phyloP scores from a whole-genome alignment of 1,140 invertebrate genomes.

The Meloidogyne floridensis region DNA sequence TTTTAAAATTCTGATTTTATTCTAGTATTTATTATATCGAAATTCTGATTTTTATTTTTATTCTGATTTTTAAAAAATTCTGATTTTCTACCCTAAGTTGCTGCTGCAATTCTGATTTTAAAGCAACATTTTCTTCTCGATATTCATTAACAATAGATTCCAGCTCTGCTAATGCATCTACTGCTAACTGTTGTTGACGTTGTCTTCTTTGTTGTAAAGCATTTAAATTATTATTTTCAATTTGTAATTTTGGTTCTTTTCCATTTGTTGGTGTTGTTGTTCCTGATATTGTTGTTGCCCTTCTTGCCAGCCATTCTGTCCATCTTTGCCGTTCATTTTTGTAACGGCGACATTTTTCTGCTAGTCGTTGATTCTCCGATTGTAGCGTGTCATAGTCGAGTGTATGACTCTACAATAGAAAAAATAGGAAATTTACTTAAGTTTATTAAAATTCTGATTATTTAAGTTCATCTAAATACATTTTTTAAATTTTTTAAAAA shows the following conservation, averaged over 20 bases:
- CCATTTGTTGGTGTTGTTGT: background rate
- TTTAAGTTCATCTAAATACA: background rate
- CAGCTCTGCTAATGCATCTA: conserved; percentile 59
- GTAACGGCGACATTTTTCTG: conserved; percentile 42
- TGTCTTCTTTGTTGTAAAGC: conserved; percentile 21
- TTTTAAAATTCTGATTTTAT: too few species aligned
- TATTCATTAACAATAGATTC: conserved; percentile 62
- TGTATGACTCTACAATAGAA: conserved; percentile 6
- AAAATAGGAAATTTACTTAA: background rate
- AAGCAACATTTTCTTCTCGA: conserved; percentile 61
- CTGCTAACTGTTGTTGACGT: conserved; percentile 47
- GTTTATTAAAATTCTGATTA: background rate
- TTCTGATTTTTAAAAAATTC: too few species aligned
- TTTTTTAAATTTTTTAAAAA: too few species aligned
- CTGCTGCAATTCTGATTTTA: conserved; percentile 57
- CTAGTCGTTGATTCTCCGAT: conserved; percentile 45
- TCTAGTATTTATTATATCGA: background rate
- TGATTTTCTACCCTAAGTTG: background rate
- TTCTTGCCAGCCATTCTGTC: conserved; percentile 33
- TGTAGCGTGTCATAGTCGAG: conserved; percentile 44
- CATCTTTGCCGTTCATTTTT: conserved; percentile 52
- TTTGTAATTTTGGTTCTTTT: conserved; percentile 3
- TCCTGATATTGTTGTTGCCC: conserved; percentile 2
- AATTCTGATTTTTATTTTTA: too few species aligned
- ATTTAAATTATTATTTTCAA: conserved; percentile 8